These are phyloP conservation scores for Actinia tenebrosa DNA, from an alignment of 64 coral and sea anemone genomes.

Conservation along the genomic window DNA sequence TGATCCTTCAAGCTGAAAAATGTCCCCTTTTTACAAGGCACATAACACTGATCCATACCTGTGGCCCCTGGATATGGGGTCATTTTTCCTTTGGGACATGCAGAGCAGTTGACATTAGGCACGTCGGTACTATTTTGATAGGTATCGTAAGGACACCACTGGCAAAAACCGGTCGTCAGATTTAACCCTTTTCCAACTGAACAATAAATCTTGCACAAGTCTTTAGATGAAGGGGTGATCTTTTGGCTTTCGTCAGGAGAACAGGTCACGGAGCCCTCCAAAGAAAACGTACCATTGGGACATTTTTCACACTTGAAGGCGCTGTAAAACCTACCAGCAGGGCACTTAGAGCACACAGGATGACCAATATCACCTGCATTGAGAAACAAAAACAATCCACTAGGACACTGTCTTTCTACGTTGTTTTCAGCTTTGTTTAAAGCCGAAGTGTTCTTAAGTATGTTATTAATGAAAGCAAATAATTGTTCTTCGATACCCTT, in stretches of 20 bases:
- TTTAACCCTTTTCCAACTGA: not conserved
- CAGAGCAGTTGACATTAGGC: not conserved
- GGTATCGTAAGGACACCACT: constrained; percentile 8
- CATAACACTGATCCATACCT: not conserved
- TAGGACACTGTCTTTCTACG: not conserved
- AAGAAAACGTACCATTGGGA: constrained; percentile 10
- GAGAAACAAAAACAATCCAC: not conserved
- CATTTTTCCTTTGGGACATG: constrained; percentile 22
- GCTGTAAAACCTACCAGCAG: not conserved
- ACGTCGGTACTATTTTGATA: constrained; percentile 2
- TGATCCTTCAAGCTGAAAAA: not conserved
- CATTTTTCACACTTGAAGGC: constrained; percentile 5
- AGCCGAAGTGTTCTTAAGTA: not conserved
- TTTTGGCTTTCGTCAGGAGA: not conserved
- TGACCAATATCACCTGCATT: not conserved
- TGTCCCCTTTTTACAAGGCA: constrained; percentile 2
- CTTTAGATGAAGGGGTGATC: not conserved
- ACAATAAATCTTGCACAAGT: not conserved
- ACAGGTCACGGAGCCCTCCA: not conserved
- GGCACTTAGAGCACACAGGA: constrained; percentile 14
- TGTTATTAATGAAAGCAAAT: not conserved
- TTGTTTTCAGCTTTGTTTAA: not conserved
- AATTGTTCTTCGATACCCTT: not conserved
- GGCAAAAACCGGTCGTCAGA: not conserved
- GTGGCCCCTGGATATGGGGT: not conserved